Conservation (phyloP, 2,797 vertebrate genomes). For the Pampus argenteus region DNA sequence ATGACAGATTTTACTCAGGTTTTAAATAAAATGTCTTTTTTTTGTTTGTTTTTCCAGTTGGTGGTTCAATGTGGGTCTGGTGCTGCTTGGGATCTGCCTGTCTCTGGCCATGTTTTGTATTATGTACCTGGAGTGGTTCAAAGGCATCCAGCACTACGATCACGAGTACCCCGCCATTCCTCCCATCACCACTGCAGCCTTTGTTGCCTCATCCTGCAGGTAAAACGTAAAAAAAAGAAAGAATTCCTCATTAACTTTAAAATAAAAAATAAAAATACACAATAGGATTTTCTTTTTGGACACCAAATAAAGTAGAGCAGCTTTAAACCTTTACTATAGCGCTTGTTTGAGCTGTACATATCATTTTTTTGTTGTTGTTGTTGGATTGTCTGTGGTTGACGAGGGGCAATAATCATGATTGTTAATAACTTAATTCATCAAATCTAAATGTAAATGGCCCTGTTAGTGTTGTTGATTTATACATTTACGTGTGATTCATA, state of each 20-base stretch:
- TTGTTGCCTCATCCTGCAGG: conserved; percentile 94
- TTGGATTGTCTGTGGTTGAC: not conserved
- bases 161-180: conserved; percentile 89
- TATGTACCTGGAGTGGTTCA: conserved; percentile 94
- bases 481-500: not conserved
- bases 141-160: conserved; percentile 92
- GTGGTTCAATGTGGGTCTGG: conserved; percentile 90
- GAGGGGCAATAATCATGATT: not conserved
- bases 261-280: too few relatives aligned
- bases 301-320: too few relatives aligned
- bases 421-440: not conserved
- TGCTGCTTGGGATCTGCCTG: conserved; percentile 86
- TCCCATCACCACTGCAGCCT: conserved; percentile 91
- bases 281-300: too few relatives aligned
- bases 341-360: not conserved
- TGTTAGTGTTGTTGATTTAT: not conserved
- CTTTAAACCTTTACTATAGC: not conserved
- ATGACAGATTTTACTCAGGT: not conserved
- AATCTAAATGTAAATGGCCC: not conserved
- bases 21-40: not conserved
- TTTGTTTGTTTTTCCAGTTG: conserved; percentile 80
- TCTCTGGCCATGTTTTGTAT: conserved; percentile 92
- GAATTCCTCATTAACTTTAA: too few relatives aligned
- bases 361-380: too few relatives aligned
- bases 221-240: conserved; percentile 70